phyloP scores from a whole-genome alignment of 2,888 invertebrate species.

The Lasioglossum lativentre region DNA sequence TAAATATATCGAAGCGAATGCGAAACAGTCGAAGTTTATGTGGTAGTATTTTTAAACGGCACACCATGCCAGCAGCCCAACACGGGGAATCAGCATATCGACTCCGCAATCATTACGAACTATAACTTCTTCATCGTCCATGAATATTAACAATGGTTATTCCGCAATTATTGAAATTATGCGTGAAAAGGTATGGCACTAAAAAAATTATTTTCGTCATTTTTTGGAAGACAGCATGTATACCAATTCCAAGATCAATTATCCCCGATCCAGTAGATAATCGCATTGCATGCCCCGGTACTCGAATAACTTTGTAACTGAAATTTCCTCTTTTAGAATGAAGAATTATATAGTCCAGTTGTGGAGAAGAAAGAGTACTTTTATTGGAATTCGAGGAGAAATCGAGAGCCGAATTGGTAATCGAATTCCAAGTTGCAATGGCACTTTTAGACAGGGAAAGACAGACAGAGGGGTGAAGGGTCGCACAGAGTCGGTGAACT shows the following conservation, averaged over 20 bases:
- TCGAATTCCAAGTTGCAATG: neutral
- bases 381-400: neutral
- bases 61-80: neutral
- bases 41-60: constrained; percentile 9
- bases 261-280: too few species aligned
- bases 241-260: too few species aligned
- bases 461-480: constrained; percentile 13
- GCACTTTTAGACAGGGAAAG: neutral
- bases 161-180: neutral
- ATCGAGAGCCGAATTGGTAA: neutral
- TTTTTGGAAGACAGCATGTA: neutral
- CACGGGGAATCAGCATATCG: neutral
- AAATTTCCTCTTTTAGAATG: neutral
- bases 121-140: neutral
- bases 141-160: neutral
- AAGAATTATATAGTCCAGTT: neutral
- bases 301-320: neutral
- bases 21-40: constrained; percentile 13
- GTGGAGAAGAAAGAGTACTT: too few species aligned
- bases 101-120: neutral
- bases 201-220: neutral
- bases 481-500: constrained; percentile 57
- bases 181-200: too few species aligned
- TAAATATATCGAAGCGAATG: neutral
- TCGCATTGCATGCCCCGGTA: neutral